Conservation (phyloP, 2,888 invertebrate species). For the Sesamia inferens region DNA sequence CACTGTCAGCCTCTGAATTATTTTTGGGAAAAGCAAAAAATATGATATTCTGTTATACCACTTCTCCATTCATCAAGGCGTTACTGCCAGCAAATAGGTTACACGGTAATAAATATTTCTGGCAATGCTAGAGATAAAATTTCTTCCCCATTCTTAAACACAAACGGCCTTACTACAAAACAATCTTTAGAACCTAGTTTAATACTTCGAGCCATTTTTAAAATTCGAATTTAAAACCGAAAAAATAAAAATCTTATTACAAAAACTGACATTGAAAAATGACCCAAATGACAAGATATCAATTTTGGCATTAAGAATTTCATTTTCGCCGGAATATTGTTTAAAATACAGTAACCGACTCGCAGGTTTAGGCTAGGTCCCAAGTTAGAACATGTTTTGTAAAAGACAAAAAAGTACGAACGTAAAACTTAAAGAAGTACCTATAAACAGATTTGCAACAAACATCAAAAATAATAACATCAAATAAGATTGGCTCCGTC, state of each 20-base stretch:
- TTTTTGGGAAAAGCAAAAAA: conserved; percentile 47
- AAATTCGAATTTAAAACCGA: too few relatives aligned
- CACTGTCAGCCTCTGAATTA: conserved; percentile 48
- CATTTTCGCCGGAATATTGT: too few relatives aligned
- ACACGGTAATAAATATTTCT: conserved; percentile 44
- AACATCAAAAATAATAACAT: conserved; percentile 59
- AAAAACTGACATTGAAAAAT: too few relatives aligned
- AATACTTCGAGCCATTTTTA: too few relatives aligned
- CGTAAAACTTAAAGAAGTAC: conserved; percentile 27
- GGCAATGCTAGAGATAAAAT: conserved; percentile 42
- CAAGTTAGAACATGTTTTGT: too few relatives aligned
- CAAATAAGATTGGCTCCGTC: conserved; percentile 46
- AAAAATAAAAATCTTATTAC: too few relatives aligned
- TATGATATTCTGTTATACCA: conserved; percentile 21
- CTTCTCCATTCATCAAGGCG: conserved; percentile 51
- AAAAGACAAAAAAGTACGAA: conserved; percentile 8
- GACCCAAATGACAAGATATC: too few relatives aligned
- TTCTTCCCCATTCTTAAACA: conserved; percentile 38
- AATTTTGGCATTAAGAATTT: too few relatives aligned
- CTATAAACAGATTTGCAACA: conserved; percentile 35
- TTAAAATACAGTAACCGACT: too few relatives aligned
- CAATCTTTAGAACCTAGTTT: too few relatives aligned
- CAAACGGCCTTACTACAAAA: not conserved
- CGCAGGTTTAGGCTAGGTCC: too few relatives aligned
- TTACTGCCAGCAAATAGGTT: conserved; percentile 52